Evolutionary conservation across 1,140 invertebrate genomes (phyloP).

Genomic region (Contarinia nasturtii): DNA sequence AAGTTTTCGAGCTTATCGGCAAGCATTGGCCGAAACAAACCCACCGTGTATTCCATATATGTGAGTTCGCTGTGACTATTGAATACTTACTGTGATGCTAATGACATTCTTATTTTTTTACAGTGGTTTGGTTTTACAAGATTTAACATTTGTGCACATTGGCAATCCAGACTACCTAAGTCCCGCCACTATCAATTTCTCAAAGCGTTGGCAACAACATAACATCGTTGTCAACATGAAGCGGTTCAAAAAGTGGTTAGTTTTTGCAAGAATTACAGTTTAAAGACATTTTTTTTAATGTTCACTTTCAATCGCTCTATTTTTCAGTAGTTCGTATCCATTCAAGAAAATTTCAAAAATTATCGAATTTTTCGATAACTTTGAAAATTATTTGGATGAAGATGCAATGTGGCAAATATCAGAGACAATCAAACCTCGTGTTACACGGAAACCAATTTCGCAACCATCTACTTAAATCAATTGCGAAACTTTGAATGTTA

Average conservation of each 20-base stretch:
- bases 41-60: slow-evolving; percentile 98
- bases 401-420: slow-evolving; percentile 97
- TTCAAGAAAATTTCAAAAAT: slow-evolving; percentile 87
- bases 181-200: slow-evolving; percentile 87
- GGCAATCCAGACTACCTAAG: slow-evolving; percentile 80
- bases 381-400: slow-evolving; percentile 86
- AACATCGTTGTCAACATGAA: slow-evolving; percentile 96
- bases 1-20: slow-evolving; percentile 87
- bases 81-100: slow-evolving; percentile 1
- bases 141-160: slow-evolving; percentile 96
- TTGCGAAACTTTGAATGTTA: too few species aligned
- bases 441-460: slow-evolving; percentile 19
- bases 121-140: slow-evolving; percentile 94
- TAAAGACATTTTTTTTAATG: not conserved
- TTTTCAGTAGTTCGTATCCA: slow-evolving; percentile 38
- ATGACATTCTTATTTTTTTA: slow-evolving; percentile 17
- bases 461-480: not conserved
- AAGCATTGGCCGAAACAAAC: slow-evolving; percentile 79
- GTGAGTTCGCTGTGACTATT: slow-evolving; percentile 34
- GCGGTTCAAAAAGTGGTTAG: slow-evolving; percentile 83
- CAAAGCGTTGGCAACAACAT: slow-evolving; percentile 95
- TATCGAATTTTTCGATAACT: slow-evolving; percentile 89
- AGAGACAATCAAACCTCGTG: slow-evolving; percentile 84
- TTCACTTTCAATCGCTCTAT: not conserved
- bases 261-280: slow-evolving; percentile 8